These are phyloP conservation scores for Brachylomia viminalis DNA, from an alignment of 2,888 invertebrate species.

Conservation along the genomic window DNA sequence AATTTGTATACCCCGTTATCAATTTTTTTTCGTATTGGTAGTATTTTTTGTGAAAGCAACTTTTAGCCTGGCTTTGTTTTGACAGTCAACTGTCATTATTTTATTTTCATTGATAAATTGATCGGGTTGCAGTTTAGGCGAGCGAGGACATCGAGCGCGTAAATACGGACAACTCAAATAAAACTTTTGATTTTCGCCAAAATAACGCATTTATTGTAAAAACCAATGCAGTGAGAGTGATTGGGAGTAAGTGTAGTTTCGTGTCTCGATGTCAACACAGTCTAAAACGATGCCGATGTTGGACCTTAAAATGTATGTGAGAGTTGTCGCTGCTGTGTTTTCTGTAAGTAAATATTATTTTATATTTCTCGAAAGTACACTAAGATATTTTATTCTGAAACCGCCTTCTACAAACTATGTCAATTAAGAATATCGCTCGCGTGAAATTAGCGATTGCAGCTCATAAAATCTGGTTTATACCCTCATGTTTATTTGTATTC, in stretches of 20 bases:
- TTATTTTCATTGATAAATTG: conserved; percentile 52
- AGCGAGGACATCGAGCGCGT: conserved; percentile 69
- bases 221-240: conserved; percentile 48
- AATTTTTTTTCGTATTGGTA: not conserved
- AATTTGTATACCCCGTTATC: not conserved
- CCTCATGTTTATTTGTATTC: conserved; percentile 46
- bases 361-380: conserved; percentile 16
- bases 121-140: conserved; percentile 41
- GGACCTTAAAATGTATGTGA: conserved; percentile 84
- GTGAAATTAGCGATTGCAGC: not conserved
- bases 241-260: conserved; percentile 30
- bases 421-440: not conserved
- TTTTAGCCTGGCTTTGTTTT: conserved; percentile 36
- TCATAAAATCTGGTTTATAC: conserved; percentile 37
- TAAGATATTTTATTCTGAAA: not conserved
- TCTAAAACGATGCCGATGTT: conserved; percentile 84
- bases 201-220: conserved; percentile 34
- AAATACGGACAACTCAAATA: conserved; percentile 69
- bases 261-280: conserved; percentile 81
- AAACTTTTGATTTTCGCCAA: conserved; percentile 67
- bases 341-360: conserved; percentile 79
- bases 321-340: conserved; percentile 85
- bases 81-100: conserved; percentile 39
- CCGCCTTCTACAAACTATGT: not conserved
- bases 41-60: not conserved